A percentile compares a stretch with the other conserved stretches of the same genome.
Conservation (phyloP, 2,888 invertebrate species). For the Drosophila affinis region DNA sequence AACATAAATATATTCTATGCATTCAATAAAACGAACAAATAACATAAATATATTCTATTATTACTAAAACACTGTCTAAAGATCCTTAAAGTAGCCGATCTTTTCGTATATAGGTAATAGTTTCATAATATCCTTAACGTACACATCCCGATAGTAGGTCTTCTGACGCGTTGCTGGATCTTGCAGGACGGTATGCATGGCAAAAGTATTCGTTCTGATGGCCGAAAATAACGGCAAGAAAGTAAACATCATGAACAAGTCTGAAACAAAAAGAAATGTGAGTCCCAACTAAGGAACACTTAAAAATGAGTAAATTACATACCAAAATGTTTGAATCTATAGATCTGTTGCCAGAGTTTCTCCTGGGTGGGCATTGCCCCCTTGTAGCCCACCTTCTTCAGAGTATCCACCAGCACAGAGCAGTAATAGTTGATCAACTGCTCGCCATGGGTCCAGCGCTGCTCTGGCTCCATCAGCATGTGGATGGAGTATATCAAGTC, state of each 20-base stretch:
- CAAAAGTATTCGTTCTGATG: conserved; percentile 10
- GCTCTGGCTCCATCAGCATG: conserved; percentile 59
- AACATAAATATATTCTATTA: not conserved
- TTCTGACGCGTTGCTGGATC: conserved; percentile 22
- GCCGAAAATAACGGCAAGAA: conserved; percentile 38
- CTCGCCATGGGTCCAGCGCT: conserved; percentile 51
- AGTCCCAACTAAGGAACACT: not conserved
- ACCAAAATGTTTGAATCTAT: conserved; percentile 56
- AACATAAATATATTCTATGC: not conserved
- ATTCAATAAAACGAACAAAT: too few relatives aligned
- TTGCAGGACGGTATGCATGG: conserved; percentile 14
- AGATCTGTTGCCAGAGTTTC: conserved; percentile 57
- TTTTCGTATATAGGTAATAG: conserved; percentile 38
- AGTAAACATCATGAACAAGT: conserved; percentile 28
- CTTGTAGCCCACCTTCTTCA: conserved; percentile 59
- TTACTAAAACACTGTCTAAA: not conserved
- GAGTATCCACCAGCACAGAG: conserved; percentile 49
- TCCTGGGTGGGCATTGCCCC: conserved; percentile 61
- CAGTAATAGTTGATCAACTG: conserved; percentile 65
- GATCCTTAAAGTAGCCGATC: conserved; percentile 48
- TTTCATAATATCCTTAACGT: conserved; percentile 30
- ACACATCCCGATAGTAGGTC: conserved; percentile 23
- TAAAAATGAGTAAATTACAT: not conserved
- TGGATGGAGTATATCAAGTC: conserved; percentile 65
- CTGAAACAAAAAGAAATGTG: conserved; percentile 10